Conservation (phyloP, 92 coral and sea anemone genomes). For the Porites cylindrica region DNA sequence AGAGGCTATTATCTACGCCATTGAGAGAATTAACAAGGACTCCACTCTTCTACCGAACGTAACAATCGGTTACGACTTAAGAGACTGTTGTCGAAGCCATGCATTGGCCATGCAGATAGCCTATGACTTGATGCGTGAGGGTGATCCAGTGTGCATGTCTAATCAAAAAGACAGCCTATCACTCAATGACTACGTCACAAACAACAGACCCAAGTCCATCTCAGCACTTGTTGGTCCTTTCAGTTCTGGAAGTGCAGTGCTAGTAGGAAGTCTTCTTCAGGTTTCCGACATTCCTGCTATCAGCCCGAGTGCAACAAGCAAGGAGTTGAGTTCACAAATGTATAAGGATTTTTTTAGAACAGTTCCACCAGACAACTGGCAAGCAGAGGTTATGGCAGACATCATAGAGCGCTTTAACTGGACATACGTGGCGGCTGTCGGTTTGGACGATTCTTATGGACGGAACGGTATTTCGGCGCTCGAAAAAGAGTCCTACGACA, state of each 20-base stretch:
- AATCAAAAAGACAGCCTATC: constrained; percentile 28
- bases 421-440: constrained; percentile 82
- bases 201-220: constrained; percentile 35
- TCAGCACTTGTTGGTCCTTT: constrained; percentile 72
- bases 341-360: constrained; percentile 86
- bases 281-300: constrained; percentile 77
- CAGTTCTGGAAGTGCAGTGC: constrained; percentile 77
- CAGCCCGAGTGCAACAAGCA: constrained; percentile 88
- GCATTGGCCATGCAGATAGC: constrained; percentile 70
- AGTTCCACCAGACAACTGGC: constrained; percentile 84
- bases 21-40: constrained; percentile 73
- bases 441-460: constrained; percentile 87
- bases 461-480: constrained; percentile 71
- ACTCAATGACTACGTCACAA: not conserved
- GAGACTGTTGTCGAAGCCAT: constrained; percentile 72
- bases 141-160: constrained; percentile 18
- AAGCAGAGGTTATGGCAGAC: constrained; percentile 86
- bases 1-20: constrained; percentile 83
- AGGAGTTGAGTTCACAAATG: constrained; percentile 71
- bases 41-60: constrained; percentile 67
- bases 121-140: constrained; percentile 68
- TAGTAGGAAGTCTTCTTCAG: constrained; percentile 82
- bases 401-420: constrained; percentile 83
- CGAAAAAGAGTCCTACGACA: constrained; percentile 75
- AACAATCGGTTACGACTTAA: constrained; percentile 78